Evolutionary conservation across 2,113 vertebrate species (phyloP).

Genomic region (western clawed frog (Xenopus tropicalis)): UCB_Xtro_10.0 CM004447.2:86234001-86234500

Average conservation of each 20-base stretch:
- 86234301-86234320: conserved; percentile 73
- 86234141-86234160: neutral
- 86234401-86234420: conserved; percentile 92
- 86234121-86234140: too few relatives aligned
- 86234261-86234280: conserved; percentile 76
- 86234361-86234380: conserved; percentile 93
- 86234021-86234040: too few relatives aligned
- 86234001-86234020: too few relatives aligned
- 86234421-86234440: conserved; percentile 97
- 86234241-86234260: conserved; percentile 72
- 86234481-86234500: neutral
- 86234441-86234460: conserved; percentile 90
- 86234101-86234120: too few relatives aligned
- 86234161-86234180: conserved; percentile 79
- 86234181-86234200: conserved; percentile 76
- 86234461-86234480: conserved; percentile 18
- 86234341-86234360: conserved; percentile 84
- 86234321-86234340: conserved; percentile 73
- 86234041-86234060: too few relatives aligned
- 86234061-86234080: too few relatives aligned
- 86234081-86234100: too few relatives aligned
- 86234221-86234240: conserved; percentile 82
- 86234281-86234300: conserved; percentile 86
- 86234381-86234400: conserved; percentile 96
- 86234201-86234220: conserved; percentile 74